Evolutionary conservation across 2,888 invertebrate species (phyloP).

Genomic region (Lasioglossum figueresi): DNA sequence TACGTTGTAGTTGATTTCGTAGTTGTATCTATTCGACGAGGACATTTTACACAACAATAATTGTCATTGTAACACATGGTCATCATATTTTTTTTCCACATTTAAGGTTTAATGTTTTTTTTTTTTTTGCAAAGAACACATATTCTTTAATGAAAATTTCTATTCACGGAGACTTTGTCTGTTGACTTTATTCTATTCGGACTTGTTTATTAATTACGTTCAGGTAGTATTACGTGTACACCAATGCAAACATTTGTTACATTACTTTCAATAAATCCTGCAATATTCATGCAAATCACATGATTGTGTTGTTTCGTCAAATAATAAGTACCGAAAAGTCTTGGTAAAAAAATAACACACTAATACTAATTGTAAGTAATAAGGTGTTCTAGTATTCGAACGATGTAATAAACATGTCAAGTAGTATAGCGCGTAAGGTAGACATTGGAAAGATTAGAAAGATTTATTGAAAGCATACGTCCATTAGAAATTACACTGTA

Average conservation of each 20-base stretch:
- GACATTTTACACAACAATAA: neutral
- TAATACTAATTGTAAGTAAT: too few species aligned
- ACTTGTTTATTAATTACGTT: neutral
- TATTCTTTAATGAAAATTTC: neutral
- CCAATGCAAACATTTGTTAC: neutral
- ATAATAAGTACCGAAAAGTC: neutral
- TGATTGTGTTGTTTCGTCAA: neutral
- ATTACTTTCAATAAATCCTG: neutral
- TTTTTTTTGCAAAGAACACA: neutral
- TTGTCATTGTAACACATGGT: neutral
- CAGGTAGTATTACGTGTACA: neutral
- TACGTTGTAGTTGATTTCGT: neutral
- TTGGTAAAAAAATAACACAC: neutral
- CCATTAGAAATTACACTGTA: neutral
- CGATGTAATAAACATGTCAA: neutral
- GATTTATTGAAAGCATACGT: neutral
- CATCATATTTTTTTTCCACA: neutral
- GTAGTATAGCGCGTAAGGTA: slow-evolving; percentile 1
- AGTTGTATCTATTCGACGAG: neutral
- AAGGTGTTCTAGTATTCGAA: neutral
- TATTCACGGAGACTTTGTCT: neutral
- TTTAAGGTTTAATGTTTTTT: neutral
- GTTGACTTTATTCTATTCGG: neutral
- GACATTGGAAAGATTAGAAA: neutral
- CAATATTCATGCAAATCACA: neutral